Conservation (phyloP, 2,113 vertebrate genomes). For the Hemicordylus capensis region DNA sequence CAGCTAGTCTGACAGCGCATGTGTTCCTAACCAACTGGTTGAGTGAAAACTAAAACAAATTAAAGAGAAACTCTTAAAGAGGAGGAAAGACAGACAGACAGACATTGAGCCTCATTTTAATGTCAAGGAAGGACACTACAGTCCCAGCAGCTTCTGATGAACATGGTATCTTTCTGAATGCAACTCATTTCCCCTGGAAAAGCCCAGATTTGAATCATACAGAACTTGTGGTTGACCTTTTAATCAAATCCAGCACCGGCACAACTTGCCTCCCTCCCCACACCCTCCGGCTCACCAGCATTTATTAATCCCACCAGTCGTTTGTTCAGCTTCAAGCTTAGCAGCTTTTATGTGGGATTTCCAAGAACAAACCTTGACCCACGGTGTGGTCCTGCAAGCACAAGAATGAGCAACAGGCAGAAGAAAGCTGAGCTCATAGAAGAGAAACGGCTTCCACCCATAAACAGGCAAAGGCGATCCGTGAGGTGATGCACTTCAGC, state of each 20-base stretch:
- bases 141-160: no score
- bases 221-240: background rate
- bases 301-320: slow-evolving; percentile 96
- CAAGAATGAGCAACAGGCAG: no score
- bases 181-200: no score
- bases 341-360: slow-evolving; percentile 57
- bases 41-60: background rate
- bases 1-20: no score
- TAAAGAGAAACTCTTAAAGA: background rate
- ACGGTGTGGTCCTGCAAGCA: no score
- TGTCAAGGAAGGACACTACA: accelerated
- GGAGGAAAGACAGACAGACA: background rate
- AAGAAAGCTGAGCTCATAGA: background rate
- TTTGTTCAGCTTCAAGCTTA: slow-evolving; percentile 95
- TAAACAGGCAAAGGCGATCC: background rate
- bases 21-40: accelerated
- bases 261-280: slow-evolving; percentile 67
- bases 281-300: slow-evolving; percentile 82
- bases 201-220: accelerated
- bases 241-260: no score
- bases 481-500: no score
- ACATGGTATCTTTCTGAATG: no score
- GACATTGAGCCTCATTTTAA: background rate
- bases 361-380: accelerated
- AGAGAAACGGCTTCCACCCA: background rate